A percentile compares a stretch with the other conserved stretches of the same genome.
Conservation (phyloP, 2,888 invertebrate genomes). For the Agrochola macilenta region DNA sequence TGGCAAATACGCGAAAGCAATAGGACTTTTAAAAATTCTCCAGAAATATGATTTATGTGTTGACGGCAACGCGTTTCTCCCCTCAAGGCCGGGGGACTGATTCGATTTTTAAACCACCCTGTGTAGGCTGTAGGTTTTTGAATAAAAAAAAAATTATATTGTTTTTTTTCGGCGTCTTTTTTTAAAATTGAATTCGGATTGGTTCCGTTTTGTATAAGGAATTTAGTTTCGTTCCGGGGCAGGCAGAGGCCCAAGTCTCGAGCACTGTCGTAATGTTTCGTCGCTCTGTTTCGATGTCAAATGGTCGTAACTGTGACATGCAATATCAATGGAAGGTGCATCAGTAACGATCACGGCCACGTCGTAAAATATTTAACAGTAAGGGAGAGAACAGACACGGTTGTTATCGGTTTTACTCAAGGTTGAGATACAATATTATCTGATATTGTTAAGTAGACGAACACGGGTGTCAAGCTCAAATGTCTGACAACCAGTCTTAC, state of each 20-base stretch:
- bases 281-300: neutral
- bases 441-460: neutral
- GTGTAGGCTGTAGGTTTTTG: conserved; percentile 76
- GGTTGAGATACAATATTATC: neutral
- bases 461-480: neutral
- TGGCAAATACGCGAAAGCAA: conserved; percentile 91
- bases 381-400: conserved; percentile 9
- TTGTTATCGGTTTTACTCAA: neutral
- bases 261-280: conserved; percentile 9
- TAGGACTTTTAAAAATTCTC: conserved; percentile 91
- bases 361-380: conserved; percentile 38
- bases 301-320: conserved; percentile 27
- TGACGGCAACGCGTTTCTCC: conserved; percentile 88
- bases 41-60: conserved; percentile 91
- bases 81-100: conserved; percentile 89
- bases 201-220: conserved; percentile 46
- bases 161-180: conserved; percentile 71
- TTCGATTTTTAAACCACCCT: conserved; percentile 90
- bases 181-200: conserved; percentile 67
- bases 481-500: neutral
- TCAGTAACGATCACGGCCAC: conserved; percentile 32
- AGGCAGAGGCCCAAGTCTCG: neutral
- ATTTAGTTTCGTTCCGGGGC: conserved; percentile 9
- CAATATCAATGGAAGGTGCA: conserved; percentile 44
- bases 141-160: conserved; percentile 74